Percentiles rank a stretch among this genome's conserved stretches.
Conservation (phyloP, 1,140 invertebrate species). For the Laodelphax striatellus region DNA sequence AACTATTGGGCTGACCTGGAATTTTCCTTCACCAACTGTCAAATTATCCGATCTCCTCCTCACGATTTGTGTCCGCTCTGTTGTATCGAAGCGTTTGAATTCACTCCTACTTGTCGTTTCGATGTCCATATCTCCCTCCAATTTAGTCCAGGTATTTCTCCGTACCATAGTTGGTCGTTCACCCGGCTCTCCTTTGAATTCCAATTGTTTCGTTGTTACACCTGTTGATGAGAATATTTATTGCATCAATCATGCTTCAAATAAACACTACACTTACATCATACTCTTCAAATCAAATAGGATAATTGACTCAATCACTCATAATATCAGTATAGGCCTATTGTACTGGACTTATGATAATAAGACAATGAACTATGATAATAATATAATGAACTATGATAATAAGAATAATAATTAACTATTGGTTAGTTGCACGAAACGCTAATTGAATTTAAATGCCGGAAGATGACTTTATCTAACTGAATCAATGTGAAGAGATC, state of each 20-base stretch:
- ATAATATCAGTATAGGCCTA: too few species aligned
- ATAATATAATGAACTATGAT: too few species aligned
- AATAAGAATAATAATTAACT: too few species aligned
- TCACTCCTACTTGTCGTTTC: conserved; percentile 53
- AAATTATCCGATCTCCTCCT: conserved; percentile 49
- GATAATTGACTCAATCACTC: too few species aligned
- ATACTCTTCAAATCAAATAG: background rate
- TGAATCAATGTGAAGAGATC: too few species aligned
- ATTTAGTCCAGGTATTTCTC: conserved; percentile 70
- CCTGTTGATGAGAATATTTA: conserved; percentile 35
- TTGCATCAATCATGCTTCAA: background rate
- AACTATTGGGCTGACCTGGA: conserved; percentile 30
- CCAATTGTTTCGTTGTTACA: conserved; percentile 47
- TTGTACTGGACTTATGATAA: too few species aligned
- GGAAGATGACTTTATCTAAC: too few species aligned
- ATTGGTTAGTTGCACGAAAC: too few species aligned
- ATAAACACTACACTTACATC: background rate
- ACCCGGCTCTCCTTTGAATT: conserved; percentile 49
- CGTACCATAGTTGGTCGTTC: conserved; percentile 55
- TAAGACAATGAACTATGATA: too few species aligned
- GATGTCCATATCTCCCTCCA: conserved; percentile 55
- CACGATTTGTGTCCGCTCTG: conserved; percentile 42
- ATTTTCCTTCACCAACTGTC: conserved; percentile 44
- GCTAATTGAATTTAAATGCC: too few species aligned
- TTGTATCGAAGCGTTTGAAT: conserved; percentile 44